Conservation (phyloP, 2,888 invertebrate species). For the Patella caerulea region DNA sequence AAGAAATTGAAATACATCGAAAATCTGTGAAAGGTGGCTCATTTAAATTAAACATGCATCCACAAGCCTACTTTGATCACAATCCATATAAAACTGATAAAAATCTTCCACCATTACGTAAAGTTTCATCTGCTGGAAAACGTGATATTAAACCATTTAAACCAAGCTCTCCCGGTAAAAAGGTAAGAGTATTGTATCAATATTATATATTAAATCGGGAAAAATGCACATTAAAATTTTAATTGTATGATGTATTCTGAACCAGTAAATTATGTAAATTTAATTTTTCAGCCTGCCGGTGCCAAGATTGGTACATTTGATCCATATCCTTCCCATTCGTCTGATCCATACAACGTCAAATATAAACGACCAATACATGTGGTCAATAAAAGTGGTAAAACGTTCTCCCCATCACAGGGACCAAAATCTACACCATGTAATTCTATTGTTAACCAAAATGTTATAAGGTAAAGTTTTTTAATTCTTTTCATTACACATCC, state of each 20-base stretch:
- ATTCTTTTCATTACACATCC: no score
- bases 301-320: conserved; percentile 70
- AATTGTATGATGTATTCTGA: no score
- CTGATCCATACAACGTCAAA: conserved; percentile 63
- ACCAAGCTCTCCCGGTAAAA: conserved; percentile 69
- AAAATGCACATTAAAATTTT: no score
- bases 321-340: conserved; percentile 69
- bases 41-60: conserved; percentile 69
- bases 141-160: conserved; percentile 67
- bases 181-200: conserved; percentile 44
- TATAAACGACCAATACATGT: conserved; percentile 59
- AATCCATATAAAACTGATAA: conserved; percentile 68
- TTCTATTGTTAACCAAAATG: conserved; percentile 69
- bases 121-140: conserved; percentile 43
- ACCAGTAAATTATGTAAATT: neutral
- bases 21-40: conserved; percentile 66
- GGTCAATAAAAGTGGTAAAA: conserved; percentile 70
- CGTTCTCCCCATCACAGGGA: conserved; percentile 68
- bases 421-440: conserved; percentile 67
- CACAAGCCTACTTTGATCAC: conserved; percentile 65
- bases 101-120: conserved; percentile 46
- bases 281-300: conserved; percentile 64
- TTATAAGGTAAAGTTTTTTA: conserved; percentile 59
- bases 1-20: conserved; percentile 64
- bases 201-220: no score